phyloP scores from a whole-genome alignment of 2,797 vertebrate species.

The Phrynocephalus vlangalii region DNA sequence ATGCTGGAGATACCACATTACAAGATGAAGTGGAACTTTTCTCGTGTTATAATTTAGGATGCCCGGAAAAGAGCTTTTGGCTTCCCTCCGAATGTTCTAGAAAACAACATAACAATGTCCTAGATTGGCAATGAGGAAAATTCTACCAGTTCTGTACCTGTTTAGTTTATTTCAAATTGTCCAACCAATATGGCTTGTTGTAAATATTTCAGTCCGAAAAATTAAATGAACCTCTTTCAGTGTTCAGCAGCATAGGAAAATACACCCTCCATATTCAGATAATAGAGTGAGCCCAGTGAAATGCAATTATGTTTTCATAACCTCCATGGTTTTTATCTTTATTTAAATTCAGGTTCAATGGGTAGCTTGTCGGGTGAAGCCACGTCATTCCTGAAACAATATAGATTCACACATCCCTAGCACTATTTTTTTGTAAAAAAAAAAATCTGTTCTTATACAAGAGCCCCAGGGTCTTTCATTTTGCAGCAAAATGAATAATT shows the following conservation, averaged over 20 bases:
- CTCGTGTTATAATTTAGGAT: conserved; percentile 32
- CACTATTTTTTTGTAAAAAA: background rate
- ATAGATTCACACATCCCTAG: conserved; percentile 7
- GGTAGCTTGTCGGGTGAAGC: background rate
- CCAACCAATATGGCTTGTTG: too few relatives aligned
- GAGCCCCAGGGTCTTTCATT: conserved; percentile 45
- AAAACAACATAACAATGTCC: conserved; percentile 9
- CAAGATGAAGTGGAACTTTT: conserved; percentile 54
- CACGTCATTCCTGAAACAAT: conserved; percentile 8
- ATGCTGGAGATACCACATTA: conserved; percentile 66
- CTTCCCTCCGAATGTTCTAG: conserved; percentile 40
- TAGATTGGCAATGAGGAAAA: conserved; percentile 50
- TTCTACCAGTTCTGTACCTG: background rate
- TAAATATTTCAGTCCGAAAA: background rate
- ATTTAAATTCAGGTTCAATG: conserved; percentile 1
- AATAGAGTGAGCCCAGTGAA: background rate
- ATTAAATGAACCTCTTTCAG: background rate
- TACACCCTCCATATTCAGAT: background rate
- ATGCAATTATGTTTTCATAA: background rate
- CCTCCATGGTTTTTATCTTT: background rate
- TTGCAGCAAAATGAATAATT: conserved; percentile 54
- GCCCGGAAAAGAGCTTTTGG: conserved; percentile 53
- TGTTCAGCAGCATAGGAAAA: background rate
- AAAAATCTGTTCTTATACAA: conserved; percentile 41
- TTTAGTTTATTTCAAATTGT: too few relatives aligned